These are phyloP conservation scores for Palythoa grandiflora DNA, from an alignment of 92 coral and sea anemone genomes.

Conservation along the genomic window DNA sequence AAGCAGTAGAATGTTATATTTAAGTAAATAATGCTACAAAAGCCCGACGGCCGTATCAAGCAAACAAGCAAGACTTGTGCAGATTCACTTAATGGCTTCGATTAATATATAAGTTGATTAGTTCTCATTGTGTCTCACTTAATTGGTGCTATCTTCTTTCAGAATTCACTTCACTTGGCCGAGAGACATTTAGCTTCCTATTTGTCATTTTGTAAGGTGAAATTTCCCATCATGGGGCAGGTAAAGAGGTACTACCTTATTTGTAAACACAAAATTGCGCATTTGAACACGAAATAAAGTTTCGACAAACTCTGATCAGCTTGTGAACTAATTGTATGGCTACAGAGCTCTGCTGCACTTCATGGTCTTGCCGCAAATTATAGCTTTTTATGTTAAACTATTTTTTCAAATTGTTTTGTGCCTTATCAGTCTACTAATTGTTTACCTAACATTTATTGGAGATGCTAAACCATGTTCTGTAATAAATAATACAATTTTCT, in stretches of 20 bases:
- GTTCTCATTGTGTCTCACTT: conserved; percentile 48
- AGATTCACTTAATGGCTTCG: conserved; percentile 7
- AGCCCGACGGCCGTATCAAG: neutral
- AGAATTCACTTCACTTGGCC: conserved; percentile 51
- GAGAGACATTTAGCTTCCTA: conserved; percentile 57
- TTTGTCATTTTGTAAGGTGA: conserved; percentile 52
- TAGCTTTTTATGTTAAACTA: neutral
- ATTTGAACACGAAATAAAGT: conserved; percentile 24
- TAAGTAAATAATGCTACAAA: neutral
- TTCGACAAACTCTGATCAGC: neutral
- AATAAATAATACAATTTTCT: too few relatives aligned
- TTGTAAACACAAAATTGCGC: conserved; percentile 39
- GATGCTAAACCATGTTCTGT: too few relatives aligned
- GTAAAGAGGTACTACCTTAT: conserved; percentile 47
- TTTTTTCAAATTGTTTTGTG: neutral
- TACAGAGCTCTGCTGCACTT: conserved; percentile 45
- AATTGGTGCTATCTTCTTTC: conserved; percentile 48
- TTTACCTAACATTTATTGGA: neutral
- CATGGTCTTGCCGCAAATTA: conserved; percentile 7
- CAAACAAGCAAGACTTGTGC: neutral
- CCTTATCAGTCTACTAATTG: too few relatives aligned
- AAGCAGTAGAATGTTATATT: neutral
- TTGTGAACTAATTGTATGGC: neutral
- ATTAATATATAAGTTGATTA: conserved; percentile 16
- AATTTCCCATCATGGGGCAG: conserved; percentile 49